phyloP scores from a whole-genome alignment of 2,797 vertebrate species.

The Crypturellus tataupa region DNA sequence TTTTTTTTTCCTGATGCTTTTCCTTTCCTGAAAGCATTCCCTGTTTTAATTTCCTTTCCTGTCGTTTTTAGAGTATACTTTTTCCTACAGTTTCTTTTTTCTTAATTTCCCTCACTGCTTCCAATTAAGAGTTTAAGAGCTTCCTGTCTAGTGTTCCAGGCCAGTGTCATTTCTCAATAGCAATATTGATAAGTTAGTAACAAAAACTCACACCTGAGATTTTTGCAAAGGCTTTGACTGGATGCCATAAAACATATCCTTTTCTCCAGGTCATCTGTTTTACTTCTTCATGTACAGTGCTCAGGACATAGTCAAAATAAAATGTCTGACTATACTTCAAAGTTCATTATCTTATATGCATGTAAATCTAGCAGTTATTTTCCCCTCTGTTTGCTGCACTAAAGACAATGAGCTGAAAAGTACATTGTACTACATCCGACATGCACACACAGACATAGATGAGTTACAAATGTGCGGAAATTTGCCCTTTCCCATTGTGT shows the following conservation, averaged over 20 bases:
- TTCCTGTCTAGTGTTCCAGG: not conserved
- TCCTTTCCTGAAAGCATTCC: not conserved
- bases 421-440: not conserved
- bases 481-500: not conserved
- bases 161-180: not conserved
- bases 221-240: not conserved
- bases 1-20: not conserved
- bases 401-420: not conserved
- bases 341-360: not conserved
- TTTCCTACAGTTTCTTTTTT: not conserved
- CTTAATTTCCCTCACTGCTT: constrained; percentile 7
- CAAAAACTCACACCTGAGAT: not conserved
- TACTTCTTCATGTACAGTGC: not conserved
- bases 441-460: fast-evolving
- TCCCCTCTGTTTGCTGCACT: not conserved
- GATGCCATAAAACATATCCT: not conserved
- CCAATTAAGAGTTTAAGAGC: not conserved
- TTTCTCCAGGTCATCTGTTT: not conserved
- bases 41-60: not conserved
- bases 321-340: not conserved
- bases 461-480: constrained; percentile 7
- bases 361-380: not conserved
- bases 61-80: not conserved
- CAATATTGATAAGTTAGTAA: not conserved
- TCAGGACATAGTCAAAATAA: fast-evolving